A percentile compares a stretch with the other conserved stretches of the same genome.
Conservation (phyloP, 2,888 invertebrate genomes). For the Hartigia nigra region DNA sequence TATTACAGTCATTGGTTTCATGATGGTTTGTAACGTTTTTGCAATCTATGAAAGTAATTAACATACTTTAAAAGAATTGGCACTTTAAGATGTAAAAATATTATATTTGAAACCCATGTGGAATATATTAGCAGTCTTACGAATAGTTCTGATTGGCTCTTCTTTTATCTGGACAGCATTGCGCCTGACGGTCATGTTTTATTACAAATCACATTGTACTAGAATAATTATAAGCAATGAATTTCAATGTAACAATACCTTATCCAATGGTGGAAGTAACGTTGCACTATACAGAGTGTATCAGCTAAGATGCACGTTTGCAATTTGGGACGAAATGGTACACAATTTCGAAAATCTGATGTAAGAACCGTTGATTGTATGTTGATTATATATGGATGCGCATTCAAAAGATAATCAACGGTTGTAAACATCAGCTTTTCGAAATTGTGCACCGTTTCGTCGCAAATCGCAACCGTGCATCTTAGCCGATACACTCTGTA, state of each 20-base stretch:
- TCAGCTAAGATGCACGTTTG: too few relatives aligned
- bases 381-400: too few relatives aligned
- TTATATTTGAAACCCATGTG: background rate
- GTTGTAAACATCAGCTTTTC: too few relatives aligned
- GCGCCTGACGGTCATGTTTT: background rate
- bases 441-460: too few relatives aligned
- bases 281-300: too few relatives aligned
- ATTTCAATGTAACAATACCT: background rate
- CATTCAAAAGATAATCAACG: too few relatives aligned
- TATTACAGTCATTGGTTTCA: slow-evolving; percentile 28
- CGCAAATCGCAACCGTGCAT: too few relatives aligned
- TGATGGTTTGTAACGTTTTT: slow-evolving; percentile 25
- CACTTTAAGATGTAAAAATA: background rate
- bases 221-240: background rate
- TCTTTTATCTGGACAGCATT: background rate
- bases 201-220: background rate
- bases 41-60: background rate
- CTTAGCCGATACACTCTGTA: too few relatives aligned
- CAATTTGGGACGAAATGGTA: too few relatives aligned
- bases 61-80: background rate
- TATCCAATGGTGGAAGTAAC: background rate
- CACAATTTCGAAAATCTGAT: too few relatives aligned
- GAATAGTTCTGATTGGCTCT: background rate
- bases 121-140: background rate
- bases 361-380: too few relatives aligned